Evolutionary conservation across 2,113 vertebrate genomes (phyloP).

Genomic region (Tiliqua scincoides): DNA sequence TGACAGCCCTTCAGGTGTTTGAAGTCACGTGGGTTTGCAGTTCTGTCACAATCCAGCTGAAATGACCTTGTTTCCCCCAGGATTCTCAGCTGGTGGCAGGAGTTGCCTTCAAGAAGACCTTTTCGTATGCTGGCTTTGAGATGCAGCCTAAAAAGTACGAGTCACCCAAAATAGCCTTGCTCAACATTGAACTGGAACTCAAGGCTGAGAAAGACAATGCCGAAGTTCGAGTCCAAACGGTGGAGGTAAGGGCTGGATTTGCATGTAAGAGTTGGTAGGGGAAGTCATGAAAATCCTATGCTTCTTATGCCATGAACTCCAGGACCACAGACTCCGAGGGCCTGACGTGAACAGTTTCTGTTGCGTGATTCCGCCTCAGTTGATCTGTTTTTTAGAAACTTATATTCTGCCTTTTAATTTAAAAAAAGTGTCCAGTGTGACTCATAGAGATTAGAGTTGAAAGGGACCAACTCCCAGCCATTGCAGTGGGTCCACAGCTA

Average conservation of each 20-base stretch:
- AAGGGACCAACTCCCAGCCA: no score
- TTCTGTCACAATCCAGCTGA: background rate
- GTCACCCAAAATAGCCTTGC: slow-evolving; percentile 88
- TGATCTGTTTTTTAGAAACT: no score
- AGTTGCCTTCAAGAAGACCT: slow-evolving; percentile 98
- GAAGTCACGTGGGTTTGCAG: no score
- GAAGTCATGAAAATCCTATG: background rate
- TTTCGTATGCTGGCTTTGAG: slow-evolving; percentile 97
- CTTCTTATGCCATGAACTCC: background rate
- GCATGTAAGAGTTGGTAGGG: background rate
- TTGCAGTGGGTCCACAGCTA: no score
- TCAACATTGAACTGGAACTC: slow-evolving; percentile 95
- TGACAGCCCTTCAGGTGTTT: no score
- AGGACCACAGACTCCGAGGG: no score
- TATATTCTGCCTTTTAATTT: no score
- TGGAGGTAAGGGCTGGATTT: slow-evolving; percentile 81
- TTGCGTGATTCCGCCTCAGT: no score
- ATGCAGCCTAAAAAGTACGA: slow-evolving; percentile 97
- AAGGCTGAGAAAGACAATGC: slow-evolving; percentile 99
- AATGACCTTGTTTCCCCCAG: slow-evolving; percentile 63
- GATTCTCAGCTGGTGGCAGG: slow-evolving; percentile 93
- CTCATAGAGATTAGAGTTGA: no score
- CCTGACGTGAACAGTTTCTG: no score
- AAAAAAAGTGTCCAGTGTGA: no score
- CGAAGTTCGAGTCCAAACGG: slow-evolving; percentile 89